These are phyloP conservation scores for Urocitellus parryii DNA, from an alignment of 2,113 vertebrate species.

Conservation along the genomic window DNA sequence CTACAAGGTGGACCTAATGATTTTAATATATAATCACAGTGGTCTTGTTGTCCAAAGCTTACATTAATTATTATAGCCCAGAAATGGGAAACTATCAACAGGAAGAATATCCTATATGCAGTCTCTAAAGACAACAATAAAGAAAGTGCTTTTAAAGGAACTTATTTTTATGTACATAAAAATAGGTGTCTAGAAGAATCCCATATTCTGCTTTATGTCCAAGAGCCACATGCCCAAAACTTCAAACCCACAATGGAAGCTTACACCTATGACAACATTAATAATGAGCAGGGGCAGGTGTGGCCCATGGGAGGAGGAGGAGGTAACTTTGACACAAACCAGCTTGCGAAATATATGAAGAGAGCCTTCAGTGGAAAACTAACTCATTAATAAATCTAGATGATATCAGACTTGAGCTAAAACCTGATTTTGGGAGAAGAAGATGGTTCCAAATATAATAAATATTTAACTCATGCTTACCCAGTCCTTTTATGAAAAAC, in stretches of 20 bases:
- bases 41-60: neutral
- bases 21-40: neutral
- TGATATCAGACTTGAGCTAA: neutral
- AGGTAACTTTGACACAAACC: neutral
- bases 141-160: neutral
- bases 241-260: neutral
- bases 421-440: neutral
- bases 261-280: neutral
- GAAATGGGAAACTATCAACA: neutral
- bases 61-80: neutral
- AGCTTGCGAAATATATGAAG: neutral
- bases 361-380: too few species aligned
- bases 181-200: neutral
- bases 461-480: neutral
- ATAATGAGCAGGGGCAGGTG: too few species aligned
- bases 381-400: neutral
- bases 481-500: neutral
- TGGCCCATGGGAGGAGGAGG: neutral
- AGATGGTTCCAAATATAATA: neutral
- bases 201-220: neutral
- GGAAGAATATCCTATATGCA: neutral
- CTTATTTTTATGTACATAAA: too few species aligned
- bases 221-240: neutral
- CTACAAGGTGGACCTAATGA: neutral
- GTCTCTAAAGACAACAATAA: neutral